Evolutionary conservation across 2,113 vertebrate genomes (phyloP), one percentile per base, ranked within the genome.

Genomic region (Ancistrus triradiatus): DNA sequence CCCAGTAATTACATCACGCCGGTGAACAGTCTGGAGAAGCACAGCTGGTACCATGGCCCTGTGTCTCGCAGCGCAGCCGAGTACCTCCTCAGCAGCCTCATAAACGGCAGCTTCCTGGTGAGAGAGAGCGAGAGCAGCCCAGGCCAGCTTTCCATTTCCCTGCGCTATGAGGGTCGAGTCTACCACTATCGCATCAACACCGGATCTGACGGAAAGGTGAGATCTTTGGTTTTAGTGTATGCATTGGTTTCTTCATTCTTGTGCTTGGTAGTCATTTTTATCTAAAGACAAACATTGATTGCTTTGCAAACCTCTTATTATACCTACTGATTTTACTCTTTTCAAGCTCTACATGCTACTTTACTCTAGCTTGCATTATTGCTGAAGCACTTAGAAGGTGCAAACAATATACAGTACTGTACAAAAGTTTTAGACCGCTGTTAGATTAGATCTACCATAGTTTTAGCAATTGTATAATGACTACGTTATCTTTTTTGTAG

Each of bases 111-210:
- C 71, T 99, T 99, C 78, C 87, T 99, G 72, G 96, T 99, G 8
- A 90, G 96, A 19, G 96, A 99, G 59, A 98, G 95, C 3, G 96
- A 99, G 84, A 99, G 96, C 89, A 99, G 96, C 83, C 96, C 96
- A 0, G 96, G 96, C 19, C 96, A 99, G 82, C 80, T 99, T 3
- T 99, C 96, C 9, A 99, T 99, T 80, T 98, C 95, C 2, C 91
- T 99, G 76, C 88, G 96, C 77, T 99, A 97, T 2, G 96, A 99
- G 70, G 96, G 96, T 3, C 91, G 96, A 2, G 96, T 99, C 52
- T 99, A 99, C 85, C 96, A 99, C 91, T 99, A 99, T 88, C 87
- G 96, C 80, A 99, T 99, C 88, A 99, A 99, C 77, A 97, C 92
- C 8, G 82, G 91, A 65, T 80, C 93, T 0, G 95, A 98, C 33